Conservation (phyloP, 2,113 vertebrate species). For the Pao palembangensis region DNA sequence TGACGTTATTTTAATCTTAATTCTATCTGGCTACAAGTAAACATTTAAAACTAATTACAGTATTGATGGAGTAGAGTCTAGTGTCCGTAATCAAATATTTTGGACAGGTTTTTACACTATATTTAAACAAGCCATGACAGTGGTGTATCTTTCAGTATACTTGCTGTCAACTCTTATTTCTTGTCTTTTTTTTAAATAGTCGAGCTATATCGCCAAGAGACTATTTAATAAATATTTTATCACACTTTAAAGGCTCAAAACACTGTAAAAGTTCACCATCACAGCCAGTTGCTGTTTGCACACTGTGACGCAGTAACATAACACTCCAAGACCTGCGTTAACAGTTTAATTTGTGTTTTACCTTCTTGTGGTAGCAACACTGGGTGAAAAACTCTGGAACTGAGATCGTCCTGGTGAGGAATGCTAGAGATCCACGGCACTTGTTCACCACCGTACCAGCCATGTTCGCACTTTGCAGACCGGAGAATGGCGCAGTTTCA, state of each 20-base stretch:
- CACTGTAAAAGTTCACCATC: neutral
- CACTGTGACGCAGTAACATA: neutral
- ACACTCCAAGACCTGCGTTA: neutral
- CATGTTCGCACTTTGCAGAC: slow-evolving; percentile 44
- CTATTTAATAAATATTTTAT: no score
- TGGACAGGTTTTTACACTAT: no score
- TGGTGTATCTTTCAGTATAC: no score
- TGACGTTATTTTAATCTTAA: slow-evolving; percentile 1
- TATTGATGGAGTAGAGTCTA: neutral
- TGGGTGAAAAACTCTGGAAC: slow-evolving; percentile 56
- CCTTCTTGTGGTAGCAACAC: slow-evolving; percentile 73
- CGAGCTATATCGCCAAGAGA: no score
- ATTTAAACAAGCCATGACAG: no score
- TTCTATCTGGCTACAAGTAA: neutral
- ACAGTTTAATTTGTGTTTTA: slow-evolving; percentile 11
- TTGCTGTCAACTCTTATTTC: no score
- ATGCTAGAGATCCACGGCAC: slow-evolving; percentile 56
- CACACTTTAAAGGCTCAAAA: no score
- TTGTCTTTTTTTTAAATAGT: no score
- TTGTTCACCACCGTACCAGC: slow-evolving; percentile 48
- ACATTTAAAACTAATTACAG: neutral
- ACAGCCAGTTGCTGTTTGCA: neutral
- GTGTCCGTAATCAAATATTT: no score
- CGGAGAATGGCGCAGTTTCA: slow-evolving; percentile 46
- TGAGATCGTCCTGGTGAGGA: slow-evolving; percentile 60